These are phyloP conservation scores for Misgurnus anguillicaudatus DNA, from an alignment of 2,113 vertebrate species.

Conservation along the genomic window DNA sequence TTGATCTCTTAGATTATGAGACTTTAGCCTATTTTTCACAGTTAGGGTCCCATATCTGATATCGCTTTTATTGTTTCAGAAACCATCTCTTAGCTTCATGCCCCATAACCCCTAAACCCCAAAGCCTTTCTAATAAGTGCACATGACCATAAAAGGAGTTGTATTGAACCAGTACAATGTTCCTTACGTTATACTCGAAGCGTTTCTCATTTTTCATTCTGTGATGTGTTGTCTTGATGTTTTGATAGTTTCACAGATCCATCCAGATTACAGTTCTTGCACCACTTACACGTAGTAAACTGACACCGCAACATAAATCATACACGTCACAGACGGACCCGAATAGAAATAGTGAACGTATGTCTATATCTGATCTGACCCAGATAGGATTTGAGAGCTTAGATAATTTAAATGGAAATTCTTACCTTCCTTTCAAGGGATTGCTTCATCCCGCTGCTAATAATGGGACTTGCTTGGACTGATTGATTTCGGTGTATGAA, in stretches of 20 bases:
- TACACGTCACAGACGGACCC: background rate
- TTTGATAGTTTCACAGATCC: background rate
- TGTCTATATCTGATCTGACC: conserved; percentile 32
- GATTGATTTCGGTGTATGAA: background rate
- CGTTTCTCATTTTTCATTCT: background rate
- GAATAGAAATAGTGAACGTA: conserved; percentile 10
- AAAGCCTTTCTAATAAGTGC: background rate
- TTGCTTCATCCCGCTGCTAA: conserved; percentile 6
- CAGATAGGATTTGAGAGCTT: conserved; percentile 12
- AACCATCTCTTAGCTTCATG: background rate
- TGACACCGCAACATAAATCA: background rate
- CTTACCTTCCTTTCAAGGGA: conserved; percentile 14
- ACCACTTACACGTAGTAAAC: conserved; percentile 2
- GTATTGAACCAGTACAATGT: background rate
- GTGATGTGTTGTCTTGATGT: background rate
- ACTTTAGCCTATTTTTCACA: no score
- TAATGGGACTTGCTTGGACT: background rate
- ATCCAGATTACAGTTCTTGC: background rate
- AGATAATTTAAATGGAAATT: background rate
- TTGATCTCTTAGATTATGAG: no score
- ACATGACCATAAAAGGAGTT: no score
- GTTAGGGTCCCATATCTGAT: no score
- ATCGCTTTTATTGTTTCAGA: background rate
- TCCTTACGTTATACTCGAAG: background rate
- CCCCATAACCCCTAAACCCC: background rate